Conservation (phyloP, 2,113 vertebrate species). For the Orycteropus afer region DNA sequence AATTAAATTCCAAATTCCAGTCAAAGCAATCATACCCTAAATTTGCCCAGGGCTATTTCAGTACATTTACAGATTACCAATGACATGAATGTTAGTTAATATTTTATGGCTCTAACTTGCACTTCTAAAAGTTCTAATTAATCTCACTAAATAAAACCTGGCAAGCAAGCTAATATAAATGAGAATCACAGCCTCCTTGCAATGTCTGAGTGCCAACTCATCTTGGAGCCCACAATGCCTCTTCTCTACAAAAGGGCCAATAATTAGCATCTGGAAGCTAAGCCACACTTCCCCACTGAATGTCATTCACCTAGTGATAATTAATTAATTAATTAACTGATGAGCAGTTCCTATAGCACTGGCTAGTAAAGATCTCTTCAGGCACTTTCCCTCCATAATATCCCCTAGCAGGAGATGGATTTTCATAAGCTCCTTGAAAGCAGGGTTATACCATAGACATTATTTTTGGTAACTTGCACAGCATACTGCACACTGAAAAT, state of each 20-base stretch:
- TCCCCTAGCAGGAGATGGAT: not conserved
- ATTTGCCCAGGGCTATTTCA: conserved; percentile 67
- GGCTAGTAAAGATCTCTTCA: conserved; percentile 47
- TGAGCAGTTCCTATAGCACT: conserved; percentile 69
- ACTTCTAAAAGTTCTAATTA: conserved; percentile 84
- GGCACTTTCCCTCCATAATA: rapidly evolving
- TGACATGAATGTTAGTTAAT: conserved; percentile 78
- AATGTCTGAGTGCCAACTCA: conserved; percentile 75
- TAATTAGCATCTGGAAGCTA: conserved; percentile 84
- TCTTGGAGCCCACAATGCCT: conserved; percentile 79
- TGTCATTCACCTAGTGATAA: conserved; percentile 80
- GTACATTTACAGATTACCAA: conserved; percentile 59
- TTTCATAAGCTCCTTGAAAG: conserved; percentile 48
- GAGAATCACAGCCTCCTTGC: conserved; percentile 80
- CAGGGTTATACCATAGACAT: conserved; percentile 65
- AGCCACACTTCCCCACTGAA: conserved; percentile 81
- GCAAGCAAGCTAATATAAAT: conserved; percentile 75
- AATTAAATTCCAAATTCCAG: conserved; percentile 40
- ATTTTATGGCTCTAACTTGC: conserved; percentile 82
- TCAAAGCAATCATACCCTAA: not conserved
- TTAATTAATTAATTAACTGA: conserved; percentile 82
- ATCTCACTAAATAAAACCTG: conserved; percentile 85
- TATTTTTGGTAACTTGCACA: conserved; percentile 16
- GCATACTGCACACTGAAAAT: not conserved
- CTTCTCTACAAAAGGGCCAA: conserved; percentile 76